Conservation (phyloP, 2,797 vertebrate genomes). For the Limnodromus scolopaceus region DNA sequence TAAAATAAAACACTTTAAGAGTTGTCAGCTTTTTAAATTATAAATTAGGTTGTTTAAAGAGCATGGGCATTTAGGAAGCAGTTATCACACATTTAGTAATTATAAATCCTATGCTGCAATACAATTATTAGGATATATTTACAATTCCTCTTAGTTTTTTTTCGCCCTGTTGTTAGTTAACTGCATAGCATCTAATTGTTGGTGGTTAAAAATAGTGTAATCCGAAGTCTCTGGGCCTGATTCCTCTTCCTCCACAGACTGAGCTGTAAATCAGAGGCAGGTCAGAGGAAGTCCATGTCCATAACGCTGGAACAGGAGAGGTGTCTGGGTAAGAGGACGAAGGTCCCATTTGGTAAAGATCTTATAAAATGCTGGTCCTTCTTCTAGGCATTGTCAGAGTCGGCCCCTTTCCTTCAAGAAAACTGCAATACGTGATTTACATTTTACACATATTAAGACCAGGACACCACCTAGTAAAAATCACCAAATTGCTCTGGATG, state of each 20-base stretch:
- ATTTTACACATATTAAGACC: background rate
- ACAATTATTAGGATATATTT: constrained; percentile 84
- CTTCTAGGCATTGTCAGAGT: background rate
- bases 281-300: background rate
- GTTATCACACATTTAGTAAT: constrained; percentile 90
- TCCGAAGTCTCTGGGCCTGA: background rate
- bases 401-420: background rate
- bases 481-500: background rate
- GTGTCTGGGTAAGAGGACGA: background rate
- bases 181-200: constrained; percentile 43
- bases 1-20: constrained; percentile 86
- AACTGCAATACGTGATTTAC: accelerated
- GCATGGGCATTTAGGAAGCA: constrained; percentile 85
- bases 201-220: constrained; percentile 52
- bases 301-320: background rate
- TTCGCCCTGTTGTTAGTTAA: constrained; percentile 50
- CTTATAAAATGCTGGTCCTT: background rate
- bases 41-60: constrained; percentile 88
- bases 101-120: constrained; percentile 88
- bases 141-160: constrained; percentile 61
- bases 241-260: background rate
- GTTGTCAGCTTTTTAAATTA: constrained; percentile 89
- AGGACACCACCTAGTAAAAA: background rate
- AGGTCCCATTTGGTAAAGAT: background rate
- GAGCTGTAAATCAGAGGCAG: background rate